Evolutionary conservation across 1,140 invertebrate species (phyloP).

Genomic region (Brachionus rotundiformis): DNA sequence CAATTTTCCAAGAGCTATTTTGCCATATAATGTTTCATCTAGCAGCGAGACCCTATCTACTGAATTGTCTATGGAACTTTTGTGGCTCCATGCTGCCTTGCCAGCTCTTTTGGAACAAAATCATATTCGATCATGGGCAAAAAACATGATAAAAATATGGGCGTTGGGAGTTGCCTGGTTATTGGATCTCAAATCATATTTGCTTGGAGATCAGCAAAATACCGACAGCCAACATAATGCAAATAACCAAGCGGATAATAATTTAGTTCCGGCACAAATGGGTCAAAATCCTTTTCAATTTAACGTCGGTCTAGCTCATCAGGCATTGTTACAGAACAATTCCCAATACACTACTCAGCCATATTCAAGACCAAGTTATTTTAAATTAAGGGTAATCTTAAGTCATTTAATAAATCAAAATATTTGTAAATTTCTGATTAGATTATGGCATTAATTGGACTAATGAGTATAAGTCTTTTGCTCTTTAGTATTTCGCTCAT

Average conservation of each 20-base stretch:
- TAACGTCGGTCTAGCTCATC: constrained; percentile 66
- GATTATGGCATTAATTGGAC: constrained; percentile 73
- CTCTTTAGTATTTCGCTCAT: constrained; percentile 77
- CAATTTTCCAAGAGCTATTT: background rate
- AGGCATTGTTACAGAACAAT: constrained; percentile 66
- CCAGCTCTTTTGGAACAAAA: constrained; percentile 93
- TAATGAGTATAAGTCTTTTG: constrained; percentile 82
- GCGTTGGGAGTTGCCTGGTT: constrained; percentile 81
- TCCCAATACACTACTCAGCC: constrained; percentile 70
- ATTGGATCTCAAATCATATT: constrained; percentile 82
- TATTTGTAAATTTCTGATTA: constrained; percentile 55
- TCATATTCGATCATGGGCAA: constrained; percentile 88
- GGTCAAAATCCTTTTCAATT: constrained; percentile 52
- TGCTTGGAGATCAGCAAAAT: constrained; percentile 69
- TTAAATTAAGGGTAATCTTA: constrained; percentile 72
- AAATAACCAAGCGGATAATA: constrained; percentile 59
- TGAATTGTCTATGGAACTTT: constrained; percentile 87
- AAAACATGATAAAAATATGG: constrained; percentile 75
- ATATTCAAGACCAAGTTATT: constrained; percentile 80
- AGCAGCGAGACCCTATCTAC: constrained; percentile 72
- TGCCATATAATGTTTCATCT: constrained; percentile 55
- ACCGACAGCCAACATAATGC: background rate
- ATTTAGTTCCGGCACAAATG: constrained; percentile 24
- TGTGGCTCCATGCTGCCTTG: constrained; percentile 90
- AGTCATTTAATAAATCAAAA: background rate